Evolutionary conservation across 2,888 invertebrate species (phyloP).

Genomic region (Drymonia ruficornis): DNA sequence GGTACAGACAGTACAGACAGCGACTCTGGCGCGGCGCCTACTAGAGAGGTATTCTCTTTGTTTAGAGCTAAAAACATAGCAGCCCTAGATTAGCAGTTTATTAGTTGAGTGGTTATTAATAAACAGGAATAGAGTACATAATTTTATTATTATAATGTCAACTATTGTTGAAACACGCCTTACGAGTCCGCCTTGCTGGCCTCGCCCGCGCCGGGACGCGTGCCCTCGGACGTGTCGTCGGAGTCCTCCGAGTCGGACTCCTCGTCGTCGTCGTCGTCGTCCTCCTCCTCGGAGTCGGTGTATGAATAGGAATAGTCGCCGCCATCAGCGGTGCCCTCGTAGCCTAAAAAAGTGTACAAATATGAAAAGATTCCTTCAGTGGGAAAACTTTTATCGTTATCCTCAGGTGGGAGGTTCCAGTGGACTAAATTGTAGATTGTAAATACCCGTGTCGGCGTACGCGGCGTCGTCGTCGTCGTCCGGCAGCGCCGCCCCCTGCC

Average conservation of each 20-base stretch:
- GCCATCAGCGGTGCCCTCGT: constrained; percentile 74
- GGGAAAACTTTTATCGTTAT: too few relatives aligned
- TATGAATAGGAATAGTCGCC: constrained; percentile 71
- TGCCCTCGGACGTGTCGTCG: constrained; percentile 14
- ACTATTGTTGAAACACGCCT: neutral
- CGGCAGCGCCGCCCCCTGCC: constrained; percentile 89
- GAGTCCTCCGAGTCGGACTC: constrained; percentile 43
- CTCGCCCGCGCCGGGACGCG: neutral
- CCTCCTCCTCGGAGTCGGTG: constrained; percentile 79
- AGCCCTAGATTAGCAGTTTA: too few relatives aligned
- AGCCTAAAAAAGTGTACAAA: constrained; percentile 57
- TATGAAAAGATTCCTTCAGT: too few relatives aligned
- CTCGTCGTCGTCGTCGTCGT: constrained; percentile 72
- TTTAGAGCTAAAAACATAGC: too few relatives aligned
- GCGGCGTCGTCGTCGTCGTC: constrained; percentile 86
- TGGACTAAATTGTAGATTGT: neutral
- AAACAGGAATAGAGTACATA: neutral
- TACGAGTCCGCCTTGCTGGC: neutral
- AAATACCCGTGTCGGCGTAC: constrained; percentile 50
- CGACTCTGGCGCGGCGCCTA: too few relatives aligned
- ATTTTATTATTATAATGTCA: neutral
- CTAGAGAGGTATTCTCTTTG: too few relatives aligned
- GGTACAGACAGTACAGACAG: too few relatives aligned
- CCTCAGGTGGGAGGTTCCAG: too few relatives aligned
- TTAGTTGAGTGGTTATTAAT: too few relatives aligned